Conservation (phyloP, 2,113 vertebrate genomes). For the Rhabdomys dilectus region DNA sequence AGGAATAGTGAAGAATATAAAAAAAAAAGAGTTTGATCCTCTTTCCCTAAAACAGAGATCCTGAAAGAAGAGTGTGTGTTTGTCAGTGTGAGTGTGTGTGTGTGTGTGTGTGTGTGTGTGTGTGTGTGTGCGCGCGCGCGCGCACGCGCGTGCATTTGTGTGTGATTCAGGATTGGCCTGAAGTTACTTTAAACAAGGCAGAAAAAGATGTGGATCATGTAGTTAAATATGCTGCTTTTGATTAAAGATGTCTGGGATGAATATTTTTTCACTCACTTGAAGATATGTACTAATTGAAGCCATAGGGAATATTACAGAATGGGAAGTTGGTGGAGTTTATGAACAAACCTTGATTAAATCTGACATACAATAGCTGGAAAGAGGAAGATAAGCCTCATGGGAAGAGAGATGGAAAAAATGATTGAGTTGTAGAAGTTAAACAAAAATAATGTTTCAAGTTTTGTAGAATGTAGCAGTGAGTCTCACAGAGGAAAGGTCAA, state of each 20-base stretch:
- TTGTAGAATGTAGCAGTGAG: not conserved
- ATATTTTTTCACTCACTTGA: not conserved
- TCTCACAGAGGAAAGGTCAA: slow-evolving; percentile 12
- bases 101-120: not conserved
- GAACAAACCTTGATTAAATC: slow-evolving; percentile 29
- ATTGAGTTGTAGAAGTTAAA: not conserved
- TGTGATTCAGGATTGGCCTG: not conserved
- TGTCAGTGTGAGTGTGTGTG: not conserved
- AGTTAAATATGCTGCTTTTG: slow-evolving; percentile 25
- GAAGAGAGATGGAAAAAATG: not conserved
- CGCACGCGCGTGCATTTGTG: not conserved
- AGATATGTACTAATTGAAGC: not conserved
- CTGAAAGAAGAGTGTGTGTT: not conserved
- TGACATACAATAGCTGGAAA: not conserved
- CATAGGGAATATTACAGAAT: slow-evolving; percentile 5
- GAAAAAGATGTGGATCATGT: not conserved
- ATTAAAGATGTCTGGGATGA: not conserved
- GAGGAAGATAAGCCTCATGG: not conserved
- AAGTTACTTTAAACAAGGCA: slow-evolving; percentile 20
- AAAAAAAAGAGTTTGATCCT: not conserved
- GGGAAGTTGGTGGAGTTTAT: not conserved
- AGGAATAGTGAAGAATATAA: not conserved
- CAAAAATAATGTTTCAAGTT: not conserved
- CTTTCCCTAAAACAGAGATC: not conserved
- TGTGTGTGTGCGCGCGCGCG: not conserved